These are phyloP conservation scores for Bursaphelenchus mucronatus DNA, from an alignment of 1,140 invertebrate species.

Conservation along the genomic window DNA sequence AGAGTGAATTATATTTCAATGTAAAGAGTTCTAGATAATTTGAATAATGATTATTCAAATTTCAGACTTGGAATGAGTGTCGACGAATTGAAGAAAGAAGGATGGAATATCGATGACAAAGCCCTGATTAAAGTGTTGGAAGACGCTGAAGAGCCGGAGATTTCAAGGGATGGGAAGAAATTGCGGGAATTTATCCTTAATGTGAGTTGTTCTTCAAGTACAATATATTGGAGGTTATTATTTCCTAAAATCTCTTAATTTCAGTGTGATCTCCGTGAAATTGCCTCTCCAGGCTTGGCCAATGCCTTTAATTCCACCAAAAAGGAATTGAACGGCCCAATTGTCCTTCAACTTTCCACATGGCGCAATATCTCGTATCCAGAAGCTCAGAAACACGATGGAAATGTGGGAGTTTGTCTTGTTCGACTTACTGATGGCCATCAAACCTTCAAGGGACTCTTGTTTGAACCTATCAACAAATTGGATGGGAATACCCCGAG, in stretches of 20 bases:
- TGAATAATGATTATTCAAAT: too few species aligned
- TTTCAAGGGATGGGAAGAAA: constrained; percentile 5
- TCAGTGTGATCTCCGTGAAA: constrained; percentile 29
- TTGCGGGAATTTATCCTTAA: constrained; percentile 17
- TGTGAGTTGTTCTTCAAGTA: constrained; percentile 19
- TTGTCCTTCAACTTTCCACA: constrained; percentile 62
- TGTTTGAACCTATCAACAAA: constrained; percentile 53
- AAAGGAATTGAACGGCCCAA: constrained; percentile 57
- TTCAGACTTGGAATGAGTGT: not conserved
- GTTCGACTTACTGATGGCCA: constrained; percentile 62
- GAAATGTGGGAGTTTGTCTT: constrained; percentile 59
- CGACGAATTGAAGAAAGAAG: constrained; percentile 21
- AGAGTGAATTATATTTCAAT: too few species aligned
- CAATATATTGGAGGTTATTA: constrained; percentile 14
- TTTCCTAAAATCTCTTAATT: constrained; percentile 32
- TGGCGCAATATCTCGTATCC: constrained; percentile 62
- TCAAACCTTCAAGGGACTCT: constrained; percentile 54
- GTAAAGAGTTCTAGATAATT: too few species aligned
- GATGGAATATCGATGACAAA: constrained; percentile 18
- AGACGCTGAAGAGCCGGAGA: constrained; percentile 6
- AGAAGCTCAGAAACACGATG: constrained; percentile 61
- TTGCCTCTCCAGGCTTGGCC: constrained; percentile 19
- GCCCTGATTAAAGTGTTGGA: constrained; percentile 10
- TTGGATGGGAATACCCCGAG: constrained; percentile 60
- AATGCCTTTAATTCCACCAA: constrained; percentile 33